Evolutionary conservation across 2,888 invertebrate genomes (phyloP).

Genomic region (Trilocha varians): DNA sequence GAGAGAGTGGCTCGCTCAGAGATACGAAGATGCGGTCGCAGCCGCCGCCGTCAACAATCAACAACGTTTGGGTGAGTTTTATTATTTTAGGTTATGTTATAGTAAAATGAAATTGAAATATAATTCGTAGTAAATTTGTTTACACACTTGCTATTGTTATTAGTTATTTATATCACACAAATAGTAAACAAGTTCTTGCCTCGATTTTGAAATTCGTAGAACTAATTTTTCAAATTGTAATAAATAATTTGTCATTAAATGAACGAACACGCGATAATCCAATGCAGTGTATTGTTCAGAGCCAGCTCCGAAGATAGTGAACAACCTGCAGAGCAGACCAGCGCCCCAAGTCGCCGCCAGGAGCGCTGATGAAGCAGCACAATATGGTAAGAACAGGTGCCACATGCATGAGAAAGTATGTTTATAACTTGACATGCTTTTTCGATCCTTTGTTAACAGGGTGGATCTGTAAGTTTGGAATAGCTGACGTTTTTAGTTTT

Average conservation of each 20-base stretch:
- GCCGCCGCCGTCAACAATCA: slow-evolving; percentile 73
- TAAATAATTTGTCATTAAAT: background rate
- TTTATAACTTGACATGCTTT: too few relatives aligned
- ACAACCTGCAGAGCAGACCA: slow-evolving; percentile 57
- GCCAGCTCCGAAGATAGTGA: slow-evolving; percentile 45
- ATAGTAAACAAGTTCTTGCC: too few relatives aligned
- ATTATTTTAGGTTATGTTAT: slow-evolving; percentile 1
- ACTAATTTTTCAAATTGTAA: too few relatives aligned
- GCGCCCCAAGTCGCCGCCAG: slow-evolving; percentile 23
- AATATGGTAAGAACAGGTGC: slow-evolving; percentile 48
- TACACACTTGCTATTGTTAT: background rate
- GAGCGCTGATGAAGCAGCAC: slow-evolving; percentile 27
- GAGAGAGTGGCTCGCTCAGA: slow-evolving; percentile 84
- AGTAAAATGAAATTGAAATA: background rate
- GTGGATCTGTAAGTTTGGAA: too few relatives aligned
- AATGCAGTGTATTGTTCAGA: slow-evolving; percentile 26
- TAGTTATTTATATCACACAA: too few relatives aligned
- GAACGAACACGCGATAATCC: background rate
- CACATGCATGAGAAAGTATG: too few relatives aligned
- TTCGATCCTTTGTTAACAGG: too few relatives aligned
- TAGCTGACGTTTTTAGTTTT: too few relatives aligned
- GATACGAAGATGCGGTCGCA: slow-evolving; percentile 89
- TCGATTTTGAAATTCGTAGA: too few relatives aligned
- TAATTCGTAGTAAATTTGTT: background rate
- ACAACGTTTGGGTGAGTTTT: slow-evolving; percentile 31